These are phyloP conservation scores for Diachasmimorpha longicaudata DNA, from an alignment of 1,140 invertebrate genomes.

Conservation along the genomic window DNA sequence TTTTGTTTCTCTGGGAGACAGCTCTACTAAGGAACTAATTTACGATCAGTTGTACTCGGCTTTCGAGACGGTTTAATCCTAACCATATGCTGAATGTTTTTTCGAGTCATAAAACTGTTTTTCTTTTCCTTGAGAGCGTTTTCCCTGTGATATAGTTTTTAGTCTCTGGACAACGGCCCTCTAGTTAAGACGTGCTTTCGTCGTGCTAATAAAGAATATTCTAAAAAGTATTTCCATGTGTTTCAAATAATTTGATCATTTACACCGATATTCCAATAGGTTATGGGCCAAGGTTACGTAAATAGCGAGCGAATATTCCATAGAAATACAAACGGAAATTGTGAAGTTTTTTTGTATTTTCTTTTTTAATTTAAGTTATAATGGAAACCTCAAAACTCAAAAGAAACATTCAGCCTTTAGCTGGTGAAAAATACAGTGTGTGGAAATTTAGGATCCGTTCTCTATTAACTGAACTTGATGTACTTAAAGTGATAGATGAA, in stretches of 20 bases:
- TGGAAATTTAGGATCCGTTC: conserved; percentile 43
- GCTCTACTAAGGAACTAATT: too few relatives aligned
- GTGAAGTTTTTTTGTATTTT: background rate
- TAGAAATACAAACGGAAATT: background rate
- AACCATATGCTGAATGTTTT: too few relatives aligned
- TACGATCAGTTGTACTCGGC: too few relatives aligned
- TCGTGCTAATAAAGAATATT: too few relatives aligned
- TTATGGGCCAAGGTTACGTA: background rate
- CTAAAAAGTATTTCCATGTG: too few relatives aligned
- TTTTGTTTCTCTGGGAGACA: too few relatives aligned
- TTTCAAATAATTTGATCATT: background rate
- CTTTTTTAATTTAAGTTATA: conserved; percentile 2
- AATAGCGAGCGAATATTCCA: background rate
- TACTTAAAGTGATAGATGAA: conserved; percentile 20
- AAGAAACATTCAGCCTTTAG: conserved; percentile 40
- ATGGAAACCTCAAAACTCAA: conserved; percentile 37
- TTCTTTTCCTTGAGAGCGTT: too few relatives aligned
- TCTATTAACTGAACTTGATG: conserved; percentile 35
- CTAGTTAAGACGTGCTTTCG: too few relatives aligned
- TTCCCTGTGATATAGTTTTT: too few relatives aligned
- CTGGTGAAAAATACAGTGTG: conserved; percentile 42
- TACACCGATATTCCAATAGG: conserved; percentile 20
- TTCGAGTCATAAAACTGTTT: too few relatives aligned
- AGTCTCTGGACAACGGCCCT: too few relatives aligned
- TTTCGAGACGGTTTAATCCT: too few relatives aligned